phyloP scores from a whole-genome alignment of 2,113 vertebrate species.

The Peromyscus californicus region DNA sequence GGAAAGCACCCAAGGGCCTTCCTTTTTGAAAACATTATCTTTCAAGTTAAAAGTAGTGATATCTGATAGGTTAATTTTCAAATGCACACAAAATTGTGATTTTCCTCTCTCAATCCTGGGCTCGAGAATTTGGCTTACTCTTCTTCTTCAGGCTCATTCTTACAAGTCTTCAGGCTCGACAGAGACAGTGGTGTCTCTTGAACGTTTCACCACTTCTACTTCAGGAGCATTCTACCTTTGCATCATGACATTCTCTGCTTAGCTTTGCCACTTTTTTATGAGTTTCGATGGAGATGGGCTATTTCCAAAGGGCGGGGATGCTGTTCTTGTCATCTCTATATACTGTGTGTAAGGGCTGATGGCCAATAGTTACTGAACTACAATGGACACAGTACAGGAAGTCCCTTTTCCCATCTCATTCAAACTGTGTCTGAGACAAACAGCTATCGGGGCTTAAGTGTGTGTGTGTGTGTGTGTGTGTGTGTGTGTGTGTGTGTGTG shows the following conservation, averaged over 20 bases:
- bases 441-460: background rate
- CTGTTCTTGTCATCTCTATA: background rate
- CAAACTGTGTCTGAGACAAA: background rate
- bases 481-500: background rate
- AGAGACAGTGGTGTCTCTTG: background rate
- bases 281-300: background rate
- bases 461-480: background rate
- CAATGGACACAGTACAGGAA: background rate
- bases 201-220: background rate
- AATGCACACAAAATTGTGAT: conserved; percentile 27
- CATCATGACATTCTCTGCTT: background rate
- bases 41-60: conserved; percentile 54
- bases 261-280: background rate
- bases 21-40: conserved; percentile 64
- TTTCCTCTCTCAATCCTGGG: background rate
- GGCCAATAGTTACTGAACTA: background rate
- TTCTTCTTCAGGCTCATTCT: background rate
- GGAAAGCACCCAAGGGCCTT: conserved; percentile 52
- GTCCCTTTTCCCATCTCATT: background rate
- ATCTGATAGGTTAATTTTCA: conserved; percentile 66
- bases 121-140: background rate
- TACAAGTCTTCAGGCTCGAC: background rate
- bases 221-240: background rate
- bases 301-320: background rate
- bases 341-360: background rate